Evolutionary conservation across 2,888 invertebrate species (phyloP).

Genomic region (Dysmachus trigonus): DNA sequence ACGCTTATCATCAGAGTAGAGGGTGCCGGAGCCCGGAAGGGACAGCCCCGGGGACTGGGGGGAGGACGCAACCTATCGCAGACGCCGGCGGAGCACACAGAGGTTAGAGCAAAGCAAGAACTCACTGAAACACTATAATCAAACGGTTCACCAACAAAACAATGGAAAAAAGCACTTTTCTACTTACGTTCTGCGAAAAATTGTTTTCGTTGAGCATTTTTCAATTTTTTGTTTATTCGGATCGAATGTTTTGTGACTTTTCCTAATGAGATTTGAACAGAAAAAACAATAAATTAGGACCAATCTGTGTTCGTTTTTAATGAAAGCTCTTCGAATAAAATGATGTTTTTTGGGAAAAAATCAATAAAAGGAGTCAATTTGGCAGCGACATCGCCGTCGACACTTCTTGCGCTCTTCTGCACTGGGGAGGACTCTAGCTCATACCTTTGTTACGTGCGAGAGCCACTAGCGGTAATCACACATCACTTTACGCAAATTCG

Average conservation of each 20-base stretch:
- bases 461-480: constrained; percentile 9
- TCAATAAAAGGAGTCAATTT: constrained; percentile 40
- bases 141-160: neutral
- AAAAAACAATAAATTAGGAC: constrained; percentile 17
- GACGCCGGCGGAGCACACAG: neutral
- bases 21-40: neutral
- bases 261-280: constrained; percentile 21
- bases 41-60: neutral
- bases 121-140: neutral
- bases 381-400: constrained; percentile 12
- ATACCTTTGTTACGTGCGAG: constrained; percentile 15
- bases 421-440: neutral
- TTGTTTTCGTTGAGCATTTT: constrained; percentile 50
- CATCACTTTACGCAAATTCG: neutral
- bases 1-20: neutral
- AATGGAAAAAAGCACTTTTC: constrained; percentile 26
- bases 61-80: neutral
- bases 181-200: constrained; percentile 50
- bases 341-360: constrained; percentile 23
- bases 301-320: constrained; percentile 8
- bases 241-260: constrained; percentile 28
- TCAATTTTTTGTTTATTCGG: neutral
- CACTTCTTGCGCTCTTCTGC: constrained; percentile 10
- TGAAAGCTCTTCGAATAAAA: constrained; percentile 24
- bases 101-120: neutral